Percentiles rank a stretch among this genome's conserved stretches.
Conservation (phyloP, 2,888 invertebrate species). For the Elmis aenea region DNA sequence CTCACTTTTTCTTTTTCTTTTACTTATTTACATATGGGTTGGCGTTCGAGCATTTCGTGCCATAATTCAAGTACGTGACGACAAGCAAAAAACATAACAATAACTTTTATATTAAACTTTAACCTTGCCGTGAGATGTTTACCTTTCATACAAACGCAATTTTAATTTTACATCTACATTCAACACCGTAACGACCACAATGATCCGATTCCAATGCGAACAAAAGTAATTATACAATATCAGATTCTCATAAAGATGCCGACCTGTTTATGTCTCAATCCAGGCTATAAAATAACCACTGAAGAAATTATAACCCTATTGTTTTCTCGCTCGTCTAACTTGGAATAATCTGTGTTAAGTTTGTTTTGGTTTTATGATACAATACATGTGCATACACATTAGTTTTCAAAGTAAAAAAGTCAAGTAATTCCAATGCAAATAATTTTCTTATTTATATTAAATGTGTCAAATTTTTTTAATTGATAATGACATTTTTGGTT, state of each 20-base stretch:
- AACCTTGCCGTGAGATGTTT: conserved; percentile 7
- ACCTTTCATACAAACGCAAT: conserved; percentile 8
- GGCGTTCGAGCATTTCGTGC: neutral
- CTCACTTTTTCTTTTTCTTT: too few species aligned
- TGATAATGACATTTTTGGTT: too few species aligned
- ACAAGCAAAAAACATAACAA: conserved; percentile 13
- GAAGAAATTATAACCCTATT: conserved; percentile 9
- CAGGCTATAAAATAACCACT: conserved; percentile 11
- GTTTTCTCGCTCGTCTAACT: too few species aligned
- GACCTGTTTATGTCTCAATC: conserved; percentile 10
- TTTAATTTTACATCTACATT: conserved; percentile 12
- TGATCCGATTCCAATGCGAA: conserved; percentile 11
- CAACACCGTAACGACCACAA: conserved; percentile 7
- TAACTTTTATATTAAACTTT: conserved; percentile 8
- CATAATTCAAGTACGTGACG: conserved; percentile 18
- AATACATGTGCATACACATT: too few species aligned
- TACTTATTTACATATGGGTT: too few species aligned
- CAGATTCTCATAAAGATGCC: conserved; percentile 11
- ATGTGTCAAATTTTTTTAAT: too few species aligned
- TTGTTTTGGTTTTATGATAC: too few species aligned
- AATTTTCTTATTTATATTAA: too few species aligned
- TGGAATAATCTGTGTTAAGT: too few species aligned
- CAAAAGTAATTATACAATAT: conserved; percentile 14
- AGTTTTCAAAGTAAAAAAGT: too few species aligned
- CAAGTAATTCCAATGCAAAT: too few species aligned